Evolutionary conservation across 2,797 vertebrate genomes (phyloP).

Genomic region (Poeciliopsis paucimaculata): DNA sequence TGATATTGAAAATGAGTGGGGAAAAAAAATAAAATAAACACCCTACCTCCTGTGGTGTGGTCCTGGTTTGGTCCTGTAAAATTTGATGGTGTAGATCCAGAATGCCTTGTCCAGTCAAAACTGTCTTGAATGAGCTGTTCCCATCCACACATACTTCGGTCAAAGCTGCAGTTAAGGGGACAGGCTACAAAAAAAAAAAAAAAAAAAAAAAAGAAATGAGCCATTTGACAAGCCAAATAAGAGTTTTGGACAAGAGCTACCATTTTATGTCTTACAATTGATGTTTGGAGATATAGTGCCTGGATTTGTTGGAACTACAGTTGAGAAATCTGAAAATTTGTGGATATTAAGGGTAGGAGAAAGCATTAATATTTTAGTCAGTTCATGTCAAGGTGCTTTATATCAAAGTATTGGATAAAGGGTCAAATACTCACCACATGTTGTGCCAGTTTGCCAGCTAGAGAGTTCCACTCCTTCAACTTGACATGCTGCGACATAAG

Average conservation of each 20-base stretch:
- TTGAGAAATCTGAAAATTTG: not conserved
- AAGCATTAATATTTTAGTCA: not conserved
- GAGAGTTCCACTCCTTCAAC: constrained; percentile 75
- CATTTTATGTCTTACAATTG: constrained; percentile 62
- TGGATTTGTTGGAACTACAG: constrained; percentile 30
- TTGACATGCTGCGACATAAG: constrained; percentile 82
- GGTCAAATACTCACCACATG: constrained; percentile 78
- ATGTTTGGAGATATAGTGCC: constrained; percentile 50
- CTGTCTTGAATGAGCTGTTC: constrained; percentile 78
- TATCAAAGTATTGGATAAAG: not conserved
- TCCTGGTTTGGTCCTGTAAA: constrained; percentile 82
- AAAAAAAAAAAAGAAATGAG: not conserved
- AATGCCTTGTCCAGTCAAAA: constrained; percentile 80
- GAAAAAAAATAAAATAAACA: too few relatives aligned
- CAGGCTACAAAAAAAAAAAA: constrained; percentile 67
- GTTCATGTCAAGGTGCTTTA: not conserved
- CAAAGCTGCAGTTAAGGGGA: constrained; percentile 81
- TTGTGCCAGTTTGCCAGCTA: constrained; percentile 78
- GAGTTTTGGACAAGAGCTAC: not conserved
- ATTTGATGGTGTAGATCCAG: constrained; percentile 77
- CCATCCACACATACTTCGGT: constrained; percentile 81
- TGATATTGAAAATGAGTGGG: not conserved
- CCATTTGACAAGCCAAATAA: not conserved
- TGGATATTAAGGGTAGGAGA: not conserved
- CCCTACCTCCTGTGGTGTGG: constrained; percentile 84